Base-by-base conservation (phyloP, 2,113 vertebrate species). In the Pollimyrus isidori region DNA sequence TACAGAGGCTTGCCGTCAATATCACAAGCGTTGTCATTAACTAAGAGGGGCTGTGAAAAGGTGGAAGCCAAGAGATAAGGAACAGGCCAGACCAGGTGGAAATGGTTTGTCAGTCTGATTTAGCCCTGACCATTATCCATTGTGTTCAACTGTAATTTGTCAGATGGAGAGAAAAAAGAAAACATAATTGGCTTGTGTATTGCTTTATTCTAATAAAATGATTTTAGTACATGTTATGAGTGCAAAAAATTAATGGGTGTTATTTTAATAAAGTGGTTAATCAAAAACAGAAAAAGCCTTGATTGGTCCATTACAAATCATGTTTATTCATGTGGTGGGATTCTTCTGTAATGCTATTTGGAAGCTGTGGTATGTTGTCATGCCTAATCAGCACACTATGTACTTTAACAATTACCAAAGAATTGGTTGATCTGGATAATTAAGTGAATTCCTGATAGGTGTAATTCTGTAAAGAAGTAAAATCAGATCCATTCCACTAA, bases 351-450 rank as follows among this genome's bases (percentile, higher is more conserved):
- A 35, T 35, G 30, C 35, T 21, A 21, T 83, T 49, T 88, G 87
- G 62, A 88, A 48, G 46, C 62, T 17, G 23, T 48, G 26, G 45
- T 48, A 7, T 76, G 84, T 50, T 87, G 89, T 89, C 62, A 73
- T 46, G 46, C 48, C 35, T 76, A 80, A 76, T 90, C 58, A 87
- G 26, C 53, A 45, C 89, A 76, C 35, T n/a, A 42, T 26, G 10
- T 45, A 76, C 85, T 53, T 48, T 87, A 87, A 56, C 84, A 65
- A 73, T 87, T 90, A 53, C 62, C 19, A 58, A 73, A 76, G 58
- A 90, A 90, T 89, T 45, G 89, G 65, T 49, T 90, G 46, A 90
- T 90, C 49, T 87, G 89, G 85, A 53, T 87, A 76, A 87, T 76
- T 87, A 87, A 76, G 62, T 49, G 26, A 73, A 15, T 87, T 80